Evolutionary conservation across 2,113 vertebrate species (phyloP).

Genomic region (Tympanuchus pallidicinctus): DNA sequence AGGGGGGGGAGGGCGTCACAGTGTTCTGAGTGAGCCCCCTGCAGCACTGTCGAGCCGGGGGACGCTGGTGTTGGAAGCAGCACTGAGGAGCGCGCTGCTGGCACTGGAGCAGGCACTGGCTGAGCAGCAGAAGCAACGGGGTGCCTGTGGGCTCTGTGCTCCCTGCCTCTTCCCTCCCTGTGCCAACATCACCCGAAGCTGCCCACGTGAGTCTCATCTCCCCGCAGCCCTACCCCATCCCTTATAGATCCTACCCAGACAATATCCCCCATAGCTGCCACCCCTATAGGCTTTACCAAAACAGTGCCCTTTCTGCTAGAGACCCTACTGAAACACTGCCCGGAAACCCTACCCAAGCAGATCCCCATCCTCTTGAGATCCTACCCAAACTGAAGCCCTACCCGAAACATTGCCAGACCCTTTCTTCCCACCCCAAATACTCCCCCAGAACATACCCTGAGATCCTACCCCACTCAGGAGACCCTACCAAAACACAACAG

Average conservation of each 20-base stretch:
- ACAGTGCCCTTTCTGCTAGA: not conserved
- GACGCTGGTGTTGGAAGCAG: constrained; percentile 87
- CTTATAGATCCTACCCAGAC: not conserved
- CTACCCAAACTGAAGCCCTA: not conserved
- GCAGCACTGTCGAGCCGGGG: constrained; percentile 86
- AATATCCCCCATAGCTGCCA: not conserved
- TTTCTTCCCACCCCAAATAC: not conserved
- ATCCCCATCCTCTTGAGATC: not conserved
- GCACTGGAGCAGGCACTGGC: constrained; percentile 79
- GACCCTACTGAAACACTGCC: not conserved
- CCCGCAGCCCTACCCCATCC: not conserved
- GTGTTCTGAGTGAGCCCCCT: not conserved
- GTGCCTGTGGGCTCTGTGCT: constrained; percentile 79
- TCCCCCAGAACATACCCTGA: not conserved
- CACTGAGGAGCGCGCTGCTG: constrained; percentile 82
- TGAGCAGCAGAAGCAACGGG: constrained; percentile 73
- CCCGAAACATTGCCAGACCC: not conserved
- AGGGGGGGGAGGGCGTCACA: not conserved
- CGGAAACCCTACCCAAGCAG: not conserved
- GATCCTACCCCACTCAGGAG: not conserved
- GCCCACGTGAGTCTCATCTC: constrained; percentile 70
- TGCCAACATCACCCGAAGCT: constrained; percentile 73
- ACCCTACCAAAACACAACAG: not conserved
- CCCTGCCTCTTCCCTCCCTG: constrained; percentile 88
- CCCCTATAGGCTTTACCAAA: not conserved